Evolutionary conservation across 2,797 vertebrate species (phyloP).

Genomic region (Acanthis flammea): DNA sequence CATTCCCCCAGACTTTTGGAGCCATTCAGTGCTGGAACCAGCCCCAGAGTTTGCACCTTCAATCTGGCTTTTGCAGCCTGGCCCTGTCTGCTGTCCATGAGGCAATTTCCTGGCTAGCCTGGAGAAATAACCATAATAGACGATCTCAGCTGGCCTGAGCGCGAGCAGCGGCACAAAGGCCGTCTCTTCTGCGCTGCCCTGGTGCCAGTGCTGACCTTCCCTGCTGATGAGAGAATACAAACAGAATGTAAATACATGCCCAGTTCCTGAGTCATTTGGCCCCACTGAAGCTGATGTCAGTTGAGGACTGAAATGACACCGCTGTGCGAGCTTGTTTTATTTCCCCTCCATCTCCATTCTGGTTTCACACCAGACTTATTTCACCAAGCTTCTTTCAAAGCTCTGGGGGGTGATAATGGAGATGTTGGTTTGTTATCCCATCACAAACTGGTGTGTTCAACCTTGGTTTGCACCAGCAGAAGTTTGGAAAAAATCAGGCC

Average conservation of each 20-base stretch:
- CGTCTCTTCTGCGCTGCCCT: constrained; percentile 26
- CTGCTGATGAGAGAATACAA: constrained; percentile 31
- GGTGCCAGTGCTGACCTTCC: constrained; percentile 34
- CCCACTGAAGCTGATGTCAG: background rate
- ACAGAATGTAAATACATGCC: constrained; percentile 67
- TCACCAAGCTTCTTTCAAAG: background rate
- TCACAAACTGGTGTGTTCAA: background rate
- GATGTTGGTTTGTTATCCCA: background rate
- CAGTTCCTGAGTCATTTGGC: constrained; percentile 36
- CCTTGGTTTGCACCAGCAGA: background rate
- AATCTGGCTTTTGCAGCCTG: constrained; percentile 4
- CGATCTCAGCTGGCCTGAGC: constrained; percentile 28
- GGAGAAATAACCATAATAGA: constrained; percentile 54
- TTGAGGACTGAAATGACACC: background rate
- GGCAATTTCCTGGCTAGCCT: constrained; percentile 65
- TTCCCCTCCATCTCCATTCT: background rate
- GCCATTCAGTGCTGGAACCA: background rate
- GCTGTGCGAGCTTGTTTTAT: background rate
- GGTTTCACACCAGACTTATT: fast-evolving
- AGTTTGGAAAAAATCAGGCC: background rate
- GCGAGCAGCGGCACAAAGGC: constrained; percentile 25
- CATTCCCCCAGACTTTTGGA: constrained; percentile 9
- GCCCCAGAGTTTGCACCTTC: background rate
- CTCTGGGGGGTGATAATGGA: background rate
- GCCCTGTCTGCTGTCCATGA: constrained; percentile 19